Evolutionary conservation across 2,113 vertebrate genomes (phyloP), one percentile per base, ranked within the genome.

Genomic region (Ictalurus furcatus): DNA sequence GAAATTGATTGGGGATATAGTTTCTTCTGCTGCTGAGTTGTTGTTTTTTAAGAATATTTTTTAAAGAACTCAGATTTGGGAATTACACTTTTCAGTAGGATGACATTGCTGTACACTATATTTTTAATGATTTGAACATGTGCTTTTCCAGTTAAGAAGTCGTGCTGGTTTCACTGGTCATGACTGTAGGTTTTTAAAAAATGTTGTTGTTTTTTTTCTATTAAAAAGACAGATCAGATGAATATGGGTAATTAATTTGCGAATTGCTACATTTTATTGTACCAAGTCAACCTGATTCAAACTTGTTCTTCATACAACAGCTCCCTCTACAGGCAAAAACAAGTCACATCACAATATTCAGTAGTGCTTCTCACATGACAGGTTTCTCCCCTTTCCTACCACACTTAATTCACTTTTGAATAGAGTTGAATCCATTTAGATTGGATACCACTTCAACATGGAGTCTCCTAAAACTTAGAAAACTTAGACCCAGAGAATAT

Each of bases 241-340:
- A 30, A 30, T 81, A 81, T 37, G 30, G 6, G 4, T 59, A 34
- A 58, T 58, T 21, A 8, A 11, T 82, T 82, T 21, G 19, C 30
- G 21, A 37, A 59, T 37, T 37, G 19, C 16, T 82, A 0, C 21
- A 13, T 40, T 21, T 48, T 83, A 37, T 59, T 37, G 54, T 61
- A 37, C 56, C 17, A 59, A 11, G 79, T 40, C 80, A 61, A n/a
- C 11, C 56, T 37, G 80, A 30, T 56, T 81, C 0, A 56, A 40
- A 48, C 40, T 79, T 4, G 6, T 73, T 85, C 11, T 52, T n/a
- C 84, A 81, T 34, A n/a, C 59, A 14, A 65, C n/a, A 48, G 88
- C 37, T 44, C 90, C 89, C 85, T 89, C 90, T 90, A 86, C 63
- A 73, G 90, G 34, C 58, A 44, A n/a, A 81, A 19, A 34, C 1